phyloP scores from a whole-genome alignment of 1,140 invertebrate species.

The Drosophila subobscura region DNA sequence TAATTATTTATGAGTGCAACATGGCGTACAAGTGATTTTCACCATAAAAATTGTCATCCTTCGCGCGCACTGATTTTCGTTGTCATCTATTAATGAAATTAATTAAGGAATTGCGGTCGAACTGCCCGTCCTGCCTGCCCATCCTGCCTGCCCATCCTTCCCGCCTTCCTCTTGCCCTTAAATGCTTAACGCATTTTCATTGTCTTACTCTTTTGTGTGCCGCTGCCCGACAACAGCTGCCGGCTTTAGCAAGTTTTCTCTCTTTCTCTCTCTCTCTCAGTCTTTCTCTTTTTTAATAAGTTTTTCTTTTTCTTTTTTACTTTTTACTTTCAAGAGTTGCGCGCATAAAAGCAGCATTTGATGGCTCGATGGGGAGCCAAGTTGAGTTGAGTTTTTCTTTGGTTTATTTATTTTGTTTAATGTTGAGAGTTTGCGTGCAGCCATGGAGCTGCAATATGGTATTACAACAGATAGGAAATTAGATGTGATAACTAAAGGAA shows the following conservation, averaged over 20 bases:
- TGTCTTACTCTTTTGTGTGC: too few species aligned
- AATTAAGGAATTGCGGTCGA: slow-evolving; percentile 48
- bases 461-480: too few species aligned
- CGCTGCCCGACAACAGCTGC: too few species aligned
- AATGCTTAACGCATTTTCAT: too few species aligned
- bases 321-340: neutral
- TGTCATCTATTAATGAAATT: slow-evolving; percentile 68
- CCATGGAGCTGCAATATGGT: too few species aligned
- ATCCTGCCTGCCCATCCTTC: neutral
- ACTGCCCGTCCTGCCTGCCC: neutral
- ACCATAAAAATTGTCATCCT: slow-evolving; percentile 40
- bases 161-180: neutral
- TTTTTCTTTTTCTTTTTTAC: slow-evolving; percentile 9
- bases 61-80: slow-evolving; percentile 39
- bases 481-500: too few species aligned
- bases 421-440: too few species aligned
- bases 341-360: too few species aligned
- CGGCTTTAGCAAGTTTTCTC: slow-evolving; percentile 24
- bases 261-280: neutral
- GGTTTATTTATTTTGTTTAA: too few species aligned
- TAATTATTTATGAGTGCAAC: slow-evolving; percentile 78
- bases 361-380: too few species aligned
- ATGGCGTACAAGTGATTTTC: slow-evolving; percentile 71
- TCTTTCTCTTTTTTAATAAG: slow-evolving; percentile 18
- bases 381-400: too few species aligned